Percentiles rank a stretch among this genome's conserved stretches.
Evolutionary conservation across 92 coral and sea anemone species (phyloP).

Genomic region (Epizoanthus scotinus): DNA sequence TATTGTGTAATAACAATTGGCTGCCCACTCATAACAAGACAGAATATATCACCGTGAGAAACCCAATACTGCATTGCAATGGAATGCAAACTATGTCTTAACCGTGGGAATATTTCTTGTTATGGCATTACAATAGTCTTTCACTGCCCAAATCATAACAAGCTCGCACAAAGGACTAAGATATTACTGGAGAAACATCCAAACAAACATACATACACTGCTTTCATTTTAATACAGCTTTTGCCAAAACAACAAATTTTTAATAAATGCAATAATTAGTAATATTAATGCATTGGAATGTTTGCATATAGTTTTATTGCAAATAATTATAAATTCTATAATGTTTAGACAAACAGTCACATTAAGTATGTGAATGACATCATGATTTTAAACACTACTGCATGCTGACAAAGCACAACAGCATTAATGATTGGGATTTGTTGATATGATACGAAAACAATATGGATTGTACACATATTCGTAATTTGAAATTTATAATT

Average conservation of each 20-base stretch:
- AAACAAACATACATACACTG: not conserved
- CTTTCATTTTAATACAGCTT: not conserved
- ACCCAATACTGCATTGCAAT: slow-evolving; percentile 28
- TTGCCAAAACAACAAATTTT: not conserved
- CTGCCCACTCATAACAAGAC: slow-evolving; percentile 2
- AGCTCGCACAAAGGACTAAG: not conserved
- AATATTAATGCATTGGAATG: slow-evolving; percentile 34
- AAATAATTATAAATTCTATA: not conserved
- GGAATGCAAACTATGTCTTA: slow-evolving; percentile 9
- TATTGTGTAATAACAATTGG: slow-evolving; percentile 29
- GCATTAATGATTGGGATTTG: too few relatives aligned
- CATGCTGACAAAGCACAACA: slow-evolving; percentile 1
- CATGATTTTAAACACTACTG: slow-evolving; percentile 2
- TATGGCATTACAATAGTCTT: not conserved
- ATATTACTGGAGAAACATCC: not conserved
- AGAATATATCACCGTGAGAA: not conserved
- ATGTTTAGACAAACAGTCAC: too few relatives aligned
- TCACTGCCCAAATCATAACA: not conserved
- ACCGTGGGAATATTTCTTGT: slow-evolving; percentile 27
- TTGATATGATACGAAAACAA: too few relatives aligned
- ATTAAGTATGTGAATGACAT: slow-evolving; percentile 2
- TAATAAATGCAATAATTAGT: slow-evolving; percentile 3
- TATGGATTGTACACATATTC: too few relatives aligned
- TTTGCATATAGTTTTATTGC: slow-evolving; percentile 26
- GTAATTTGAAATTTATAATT: too few relatives aligned